Conservation (phyloP, 2,113 vertebrate species). For the Nothoprocta perdicaria region DNA sequence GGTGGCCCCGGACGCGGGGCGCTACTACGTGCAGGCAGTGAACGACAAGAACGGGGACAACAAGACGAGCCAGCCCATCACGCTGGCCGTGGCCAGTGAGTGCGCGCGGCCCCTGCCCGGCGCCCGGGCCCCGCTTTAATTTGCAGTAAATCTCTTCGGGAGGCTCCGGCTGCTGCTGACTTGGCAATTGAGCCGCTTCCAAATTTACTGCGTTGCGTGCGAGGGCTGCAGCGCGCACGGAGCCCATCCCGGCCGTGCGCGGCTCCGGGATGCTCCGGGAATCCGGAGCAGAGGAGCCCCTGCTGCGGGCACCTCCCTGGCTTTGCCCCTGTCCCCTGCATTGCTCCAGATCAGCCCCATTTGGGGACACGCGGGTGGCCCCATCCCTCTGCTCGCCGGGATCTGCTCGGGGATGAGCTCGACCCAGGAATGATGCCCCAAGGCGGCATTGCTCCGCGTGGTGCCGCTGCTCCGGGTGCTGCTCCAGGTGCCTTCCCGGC, state of each 20-base stretch:
- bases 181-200: neutral
- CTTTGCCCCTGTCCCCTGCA: rapidly evolving
- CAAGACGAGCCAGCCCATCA: slow-evolving; percentile 97
- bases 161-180: slow-evolving; percentile 34
- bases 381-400: rapidly evolving
- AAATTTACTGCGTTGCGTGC: slow-evolving; percentile 19
- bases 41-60: slow-evolving; percentile 99
- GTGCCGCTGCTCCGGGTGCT: neutral
- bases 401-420: rapidly evolving
- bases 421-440: rapidly evolving
- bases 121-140: slow-evolving; percentile 13
- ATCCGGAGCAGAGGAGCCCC: neutral
- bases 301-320: rapidly evolving
- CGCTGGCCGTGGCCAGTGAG: slow-evolving; percentile 92
- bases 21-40: slow-evolving; percentile 96
- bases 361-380: neutral
- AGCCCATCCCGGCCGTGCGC: neutral
- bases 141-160: slow-evolving; percentile 57
- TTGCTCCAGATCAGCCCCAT: neutral
- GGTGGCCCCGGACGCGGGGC: slow-evolving; percentile 92
- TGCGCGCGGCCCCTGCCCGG: neutral
- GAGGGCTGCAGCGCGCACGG: neutral
- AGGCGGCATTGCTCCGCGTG: rapidly evolving
- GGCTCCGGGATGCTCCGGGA: neutral
- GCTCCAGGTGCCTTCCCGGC: neutral